Conservation (phyloP, 1,140 invertebrate genomes). For the Trachymyrmex cornetzi region DNA sequence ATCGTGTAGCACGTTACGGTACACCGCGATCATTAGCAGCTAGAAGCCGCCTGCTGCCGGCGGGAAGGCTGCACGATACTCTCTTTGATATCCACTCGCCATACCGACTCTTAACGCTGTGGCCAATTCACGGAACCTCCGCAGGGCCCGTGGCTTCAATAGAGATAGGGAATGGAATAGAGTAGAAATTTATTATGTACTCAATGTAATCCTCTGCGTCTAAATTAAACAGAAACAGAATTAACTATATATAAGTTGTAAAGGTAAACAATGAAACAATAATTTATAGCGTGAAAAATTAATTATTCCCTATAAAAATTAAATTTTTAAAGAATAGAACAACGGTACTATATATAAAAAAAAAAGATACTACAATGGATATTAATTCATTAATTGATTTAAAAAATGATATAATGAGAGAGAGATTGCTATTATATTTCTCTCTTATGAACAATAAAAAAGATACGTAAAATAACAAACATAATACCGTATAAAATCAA, state of each 20-base stretch:
- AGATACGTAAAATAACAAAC: background rate
- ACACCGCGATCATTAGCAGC: conserved; percentile 77
- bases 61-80: conserved; percentile 73
- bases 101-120: conserved; percentile 48
- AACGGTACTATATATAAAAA: background rate
- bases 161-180: background rate
- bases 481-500: background rate
- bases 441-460: background rate
- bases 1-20: conserved; percentile 78
- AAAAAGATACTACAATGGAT: background rate
- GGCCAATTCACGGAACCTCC: conserved; percentile 68
- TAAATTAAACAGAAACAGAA: background rate
- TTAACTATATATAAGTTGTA: background rate
- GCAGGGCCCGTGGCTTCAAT: background rate
- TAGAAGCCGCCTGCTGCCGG: conserved; percentile 72
- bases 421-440: background rate
- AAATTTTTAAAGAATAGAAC: background rate
- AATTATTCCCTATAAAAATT: background rate
- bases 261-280: background rate
- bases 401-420: background rate
- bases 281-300: background rate
- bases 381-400: background rate
- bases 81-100: conserved; percentile 70
- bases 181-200: conserved; percentile 40
- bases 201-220: background rate